These are phyloP conservation scores for Cherax quadricarinatus DNA, from an alignment of 1,140 invertebrate species.

Conservation along the genomic window DNA sequence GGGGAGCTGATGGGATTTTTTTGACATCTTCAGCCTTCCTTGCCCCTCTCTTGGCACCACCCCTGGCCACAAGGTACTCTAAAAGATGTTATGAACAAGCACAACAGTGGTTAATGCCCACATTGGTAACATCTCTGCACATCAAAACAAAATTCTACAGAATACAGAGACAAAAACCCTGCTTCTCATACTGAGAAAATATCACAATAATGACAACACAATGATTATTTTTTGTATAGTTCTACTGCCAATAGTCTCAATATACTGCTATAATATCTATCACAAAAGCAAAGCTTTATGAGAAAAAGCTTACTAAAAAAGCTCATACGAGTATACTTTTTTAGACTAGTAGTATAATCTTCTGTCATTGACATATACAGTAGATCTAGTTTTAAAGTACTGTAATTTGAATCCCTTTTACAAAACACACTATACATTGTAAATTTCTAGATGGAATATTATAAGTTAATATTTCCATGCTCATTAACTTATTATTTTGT, in stretches of 20 bases:
- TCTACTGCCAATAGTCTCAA: not conserved
- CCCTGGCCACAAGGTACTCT: not conserved
- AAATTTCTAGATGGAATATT: not conserved
- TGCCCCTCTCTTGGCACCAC: too few relatives aligned
- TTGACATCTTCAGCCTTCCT: too few relatives aligned
- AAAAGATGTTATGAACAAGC: not conserved
- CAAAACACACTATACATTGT: not conserved
- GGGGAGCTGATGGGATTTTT: too few relatives aligned
- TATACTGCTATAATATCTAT: not conserved
- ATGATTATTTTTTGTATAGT: not conserved
- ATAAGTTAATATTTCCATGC: not conserved
- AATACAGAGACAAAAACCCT: not conserved
- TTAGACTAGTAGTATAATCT: not conserved
- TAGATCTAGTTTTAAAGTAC: not conserved
- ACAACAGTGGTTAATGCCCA: not conserved
- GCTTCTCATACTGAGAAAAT: not conserved
- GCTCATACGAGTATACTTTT: not conserved
- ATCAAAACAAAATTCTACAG: not conserved
- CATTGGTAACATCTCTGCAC: not conserved
- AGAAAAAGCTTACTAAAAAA: not conserved
- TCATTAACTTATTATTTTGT: not conserved
- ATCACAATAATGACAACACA: not conserved
- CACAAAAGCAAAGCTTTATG: not conserved
- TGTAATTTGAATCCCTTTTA: not conserved
- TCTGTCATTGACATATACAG: not conserved